Evolutionary conservation across 2,888 invertebrate genomes (phyloP).

Genomic region (Laspeyria flexula): DNA sequence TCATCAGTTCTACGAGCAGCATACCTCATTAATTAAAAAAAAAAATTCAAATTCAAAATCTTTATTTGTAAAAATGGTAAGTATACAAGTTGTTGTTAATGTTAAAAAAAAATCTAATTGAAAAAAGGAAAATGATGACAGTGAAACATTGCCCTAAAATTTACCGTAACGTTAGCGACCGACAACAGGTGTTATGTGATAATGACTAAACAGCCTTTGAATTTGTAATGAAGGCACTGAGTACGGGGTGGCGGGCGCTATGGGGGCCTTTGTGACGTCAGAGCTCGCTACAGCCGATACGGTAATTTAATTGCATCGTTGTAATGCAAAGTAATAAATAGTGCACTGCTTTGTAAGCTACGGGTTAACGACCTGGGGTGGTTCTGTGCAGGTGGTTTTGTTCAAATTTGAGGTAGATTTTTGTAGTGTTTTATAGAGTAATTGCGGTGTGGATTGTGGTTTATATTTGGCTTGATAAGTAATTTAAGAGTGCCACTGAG

Average conservation of each 20-base stretch:
- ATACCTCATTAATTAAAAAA: no score
- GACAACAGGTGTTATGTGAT: constrained; percentile 81
- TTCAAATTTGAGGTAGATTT: background rate
- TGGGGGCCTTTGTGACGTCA: constrained; percentile 57
- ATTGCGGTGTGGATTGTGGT: no score
- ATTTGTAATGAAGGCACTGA: constrained; percentile 77
- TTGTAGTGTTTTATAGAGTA: no score
- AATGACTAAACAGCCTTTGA: constrained; percentile 82
- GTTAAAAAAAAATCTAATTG: no score
- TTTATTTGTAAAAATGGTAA: no score
- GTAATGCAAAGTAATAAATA: constrained; percentile 11
- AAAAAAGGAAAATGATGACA: constrained; percentile 8
- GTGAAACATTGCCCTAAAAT: constrained; percentile 38
- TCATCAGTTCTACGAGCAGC: no score
- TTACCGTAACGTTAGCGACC: constrained; percentile 51
- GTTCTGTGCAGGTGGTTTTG: background rate
- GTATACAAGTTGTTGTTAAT: no score
- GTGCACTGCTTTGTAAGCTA: background rate
- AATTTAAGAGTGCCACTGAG: no score
- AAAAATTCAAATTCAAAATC: no score
- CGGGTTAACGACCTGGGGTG: background rate
- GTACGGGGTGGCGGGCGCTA: constrained; percentile 50
- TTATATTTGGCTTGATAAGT: no score
- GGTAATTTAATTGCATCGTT: constrained; percentile 31
- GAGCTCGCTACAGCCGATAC: constrained; percentile 24